These are phyloP conservation scores for Neolamprologus brichardi DNA, from an alignment of 2,113 vertebrate genomes.

Conservation along the genomic window DNA sequence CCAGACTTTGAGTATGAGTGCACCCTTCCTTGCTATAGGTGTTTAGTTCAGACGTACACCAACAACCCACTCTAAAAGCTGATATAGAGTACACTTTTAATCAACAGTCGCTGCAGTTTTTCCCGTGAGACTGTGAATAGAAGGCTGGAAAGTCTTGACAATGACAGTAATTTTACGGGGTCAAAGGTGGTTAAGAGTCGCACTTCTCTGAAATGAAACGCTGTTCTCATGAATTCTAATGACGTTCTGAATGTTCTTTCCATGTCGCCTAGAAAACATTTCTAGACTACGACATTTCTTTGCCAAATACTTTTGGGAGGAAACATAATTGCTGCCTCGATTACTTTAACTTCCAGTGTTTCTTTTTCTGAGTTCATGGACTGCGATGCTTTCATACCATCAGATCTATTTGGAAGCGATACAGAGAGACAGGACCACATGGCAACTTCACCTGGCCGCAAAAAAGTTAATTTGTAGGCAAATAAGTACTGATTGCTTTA, in stretches of 20 bases:
- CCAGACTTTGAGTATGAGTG: background rate
- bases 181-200: constrained; percentile 26
- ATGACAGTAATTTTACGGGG: constrained; percentile 23
- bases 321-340: background rate
- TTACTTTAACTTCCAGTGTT: background rate
- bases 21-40: background rate
- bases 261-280: background rate
- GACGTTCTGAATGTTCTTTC: background rate
- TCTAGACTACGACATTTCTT: background rate
- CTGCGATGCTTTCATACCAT: background rate
- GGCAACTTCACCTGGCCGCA: background rate
- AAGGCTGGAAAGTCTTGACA: constrained; percentile 9
- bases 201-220: constrained; percentile 1
- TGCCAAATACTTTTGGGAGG: background rate
- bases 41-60: background rate
- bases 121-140: background rate
- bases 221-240: background rate
- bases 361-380: background rate
- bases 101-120: background rate
- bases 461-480: background rate
- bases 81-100: background rate
- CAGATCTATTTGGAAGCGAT: background rate
- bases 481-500: background rate
- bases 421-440: background rate
- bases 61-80: background rate